Percentiles rank a stretch among this genome's conserved stretches.
Evolutionary conservation across 2,888 invertebrate genomes (phyloP).

Genomic region (Priapulus caudatus): DNA sequence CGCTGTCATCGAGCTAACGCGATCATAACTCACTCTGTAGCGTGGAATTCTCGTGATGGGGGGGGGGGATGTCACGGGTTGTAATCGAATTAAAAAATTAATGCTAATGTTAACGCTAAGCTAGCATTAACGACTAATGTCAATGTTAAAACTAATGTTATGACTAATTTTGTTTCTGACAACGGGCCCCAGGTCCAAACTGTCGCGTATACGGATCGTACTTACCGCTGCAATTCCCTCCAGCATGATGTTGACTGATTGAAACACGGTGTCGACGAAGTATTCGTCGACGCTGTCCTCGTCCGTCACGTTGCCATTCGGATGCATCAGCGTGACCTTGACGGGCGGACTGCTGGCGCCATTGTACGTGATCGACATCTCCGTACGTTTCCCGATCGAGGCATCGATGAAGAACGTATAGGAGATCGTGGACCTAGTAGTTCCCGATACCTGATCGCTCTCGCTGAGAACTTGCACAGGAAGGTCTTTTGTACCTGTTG

Average conservation of each 20-base stretch:
- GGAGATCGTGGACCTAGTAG: neutral
- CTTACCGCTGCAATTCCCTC: neutral
- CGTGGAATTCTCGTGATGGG: no score
- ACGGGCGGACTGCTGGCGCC: neutral
- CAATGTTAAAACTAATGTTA: no score
- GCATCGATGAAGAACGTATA: conserved; percentile 3
- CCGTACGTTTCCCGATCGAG: neutral
- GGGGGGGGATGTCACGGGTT: no score
- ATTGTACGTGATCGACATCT: neutral
- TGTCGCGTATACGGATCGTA: no score
- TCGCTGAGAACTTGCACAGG: neutral
- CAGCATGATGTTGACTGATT: neutral
- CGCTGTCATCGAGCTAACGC: no score
- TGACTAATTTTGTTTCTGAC: no score
- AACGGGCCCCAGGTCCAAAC: no score
- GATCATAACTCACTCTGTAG: no score
- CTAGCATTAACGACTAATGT: no score
- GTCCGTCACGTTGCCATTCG: neutral
- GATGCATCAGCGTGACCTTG: neutral
- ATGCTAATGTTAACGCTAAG: no score
- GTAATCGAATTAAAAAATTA: no score
- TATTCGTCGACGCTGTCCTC: neutral
- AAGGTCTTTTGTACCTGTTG: neutral
- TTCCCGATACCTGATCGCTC: neutral
- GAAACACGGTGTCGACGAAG: neutral